Conservation (phyloP, 2,797 vertebrate species). For the Brotula barbata region DNA sequence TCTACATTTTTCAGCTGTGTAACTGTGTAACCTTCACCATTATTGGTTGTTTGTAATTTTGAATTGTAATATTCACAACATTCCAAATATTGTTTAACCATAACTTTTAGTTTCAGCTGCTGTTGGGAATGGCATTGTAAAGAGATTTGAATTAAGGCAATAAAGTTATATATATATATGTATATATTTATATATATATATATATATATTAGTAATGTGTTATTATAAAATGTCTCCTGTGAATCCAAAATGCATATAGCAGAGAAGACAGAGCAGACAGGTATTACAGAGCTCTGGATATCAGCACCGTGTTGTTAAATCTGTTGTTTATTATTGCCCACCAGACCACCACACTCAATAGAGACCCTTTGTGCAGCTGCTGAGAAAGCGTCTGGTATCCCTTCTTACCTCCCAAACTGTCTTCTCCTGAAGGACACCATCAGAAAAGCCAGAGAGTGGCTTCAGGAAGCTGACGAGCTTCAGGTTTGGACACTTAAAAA, state of each 20-base stretch:
- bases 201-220: no score
- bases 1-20: conserved; percentile 26
- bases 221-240: no score
- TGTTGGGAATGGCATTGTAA: no score
- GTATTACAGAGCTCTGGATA: no score
- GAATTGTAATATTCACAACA: conserved; percentile 27
- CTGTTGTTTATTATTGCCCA: conserved; percentile 32
- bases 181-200: no score
- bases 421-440: conserved; percentile 86
- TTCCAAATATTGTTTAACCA: conserved; percentile 12
- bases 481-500: conserved; percentile 79
- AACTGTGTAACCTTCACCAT: conserved; percentile 29
- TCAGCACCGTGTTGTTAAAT: conserved; percentile 1
- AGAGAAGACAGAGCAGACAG: no score
- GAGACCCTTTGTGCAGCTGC: conserved; percentile 84
- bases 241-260: no score
- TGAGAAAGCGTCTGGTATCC: conserved; percentile 86
- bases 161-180: no score
- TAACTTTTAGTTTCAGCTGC: conserved; percentile 2
- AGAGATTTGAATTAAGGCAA: no score
- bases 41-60: conserved; percentile 37
- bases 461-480: conserved; percentile 88
- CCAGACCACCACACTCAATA: conserved; percentile 88
- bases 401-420: conserved; percentile 88
- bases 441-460: conserved; percentile 89